Conservation (phyloP, 2,113 vertebrate genomes). For the Lagopus muta region DNA sequence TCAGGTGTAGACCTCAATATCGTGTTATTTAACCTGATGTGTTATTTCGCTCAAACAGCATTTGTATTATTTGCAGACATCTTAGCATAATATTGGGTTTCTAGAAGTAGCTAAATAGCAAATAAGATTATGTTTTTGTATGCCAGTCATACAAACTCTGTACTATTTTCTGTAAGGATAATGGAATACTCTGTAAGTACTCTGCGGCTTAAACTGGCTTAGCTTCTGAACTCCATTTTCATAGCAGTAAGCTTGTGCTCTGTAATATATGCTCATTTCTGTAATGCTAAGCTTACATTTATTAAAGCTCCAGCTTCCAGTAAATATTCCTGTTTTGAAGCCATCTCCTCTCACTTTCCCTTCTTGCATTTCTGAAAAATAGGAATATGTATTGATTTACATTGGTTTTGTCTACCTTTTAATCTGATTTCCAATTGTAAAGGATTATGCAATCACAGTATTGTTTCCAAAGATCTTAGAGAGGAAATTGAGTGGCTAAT, state of each 20-base stretch:
- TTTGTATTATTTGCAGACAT: slow-evolving; percentile 32
- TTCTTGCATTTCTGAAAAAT: background rate
- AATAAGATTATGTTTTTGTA: slow-evolving; percentile 52
- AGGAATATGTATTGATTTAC: background rate
- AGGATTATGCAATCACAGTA: background rate
- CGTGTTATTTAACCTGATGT: background rate
- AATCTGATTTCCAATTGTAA: background rate
- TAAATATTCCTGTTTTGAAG: background rate
- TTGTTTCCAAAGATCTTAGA: background rate
- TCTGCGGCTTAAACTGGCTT: slow-evolving; percentile 50
- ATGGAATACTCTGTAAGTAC: background rate
- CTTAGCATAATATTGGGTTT: background rate
- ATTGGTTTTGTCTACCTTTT: background rate
- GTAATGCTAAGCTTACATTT: background rate
- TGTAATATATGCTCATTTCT: slow-evolving; percentile 31
- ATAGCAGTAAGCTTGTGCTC: background rate
- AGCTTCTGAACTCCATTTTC: slow-evolving; percentile 55
- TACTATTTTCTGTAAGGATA: slow-evolving; percentile 35
- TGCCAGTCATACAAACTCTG: slow-evolving; percentile 11
- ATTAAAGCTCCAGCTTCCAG: background rate
- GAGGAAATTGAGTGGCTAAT: slow-evolving; percentile 44
- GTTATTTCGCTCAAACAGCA: slow-evolving; percentile 27
- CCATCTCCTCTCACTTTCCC: background rate
- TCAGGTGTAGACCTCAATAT: background rate
- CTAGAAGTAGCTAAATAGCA: slow-evolving; percentile 48